These are phyloP conservation scores for Falco peregrinus DNA, from an alignment of 2,797 vertebrate species.

Conservation along the genomic window DNA sequence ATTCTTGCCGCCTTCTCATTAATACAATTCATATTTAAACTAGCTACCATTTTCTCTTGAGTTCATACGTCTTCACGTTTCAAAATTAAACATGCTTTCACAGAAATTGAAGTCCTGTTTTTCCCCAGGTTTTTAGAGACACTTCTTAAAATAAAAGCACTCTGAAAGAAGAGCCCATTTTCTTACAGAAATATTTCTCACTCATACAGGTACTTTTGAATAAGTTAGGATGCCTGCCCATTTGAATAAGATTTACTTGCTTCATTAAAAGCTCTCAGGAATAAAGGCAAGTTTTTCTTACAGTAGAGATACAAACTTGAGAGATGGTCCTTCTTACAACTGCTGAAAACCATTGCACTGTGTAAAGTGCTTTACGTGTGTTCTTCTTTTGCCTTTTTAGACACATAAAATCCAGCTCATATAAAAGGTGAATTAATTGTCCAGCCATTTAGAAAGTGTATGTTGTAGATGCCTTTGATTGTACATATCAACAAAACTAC, in stretches of 20 bases:
- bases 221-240: background rate
- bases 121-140: background rate
- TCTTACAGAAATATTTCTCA: background rate
- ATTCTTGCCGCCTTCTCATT: conserved; percentile 47
- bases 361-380: background rate
- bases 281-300: background rate
- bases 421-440: background rate
- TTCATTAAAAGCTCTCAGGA: background rate
- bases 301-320: background rate
- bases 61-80: conserved; percentile 7
- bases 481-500: background rate
- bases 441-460: background rate
- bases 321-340: background rate
- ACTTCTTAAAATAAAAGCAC: background rate
- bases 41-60: conserved; percentile 35
- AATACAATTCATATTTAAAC: conserved; percentile 71
- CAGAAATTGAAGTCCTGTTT: conserved; percentile 12
- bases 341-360: background rate
- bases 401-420: background rate
- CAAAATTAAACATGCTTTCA: conserved; percentile 39
- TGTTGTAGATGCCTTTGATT: background rate
- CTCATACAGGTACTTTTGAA: background rate
- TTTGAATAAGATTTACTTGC: background rate
- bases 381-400: background rate
- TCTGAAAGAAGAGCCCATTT: background rate